These are phyloP conservation scores for Anableps anableps DNA, from an alignment of 2,797 vertebrate genomes.

Conservation along the genomic window DNA sequence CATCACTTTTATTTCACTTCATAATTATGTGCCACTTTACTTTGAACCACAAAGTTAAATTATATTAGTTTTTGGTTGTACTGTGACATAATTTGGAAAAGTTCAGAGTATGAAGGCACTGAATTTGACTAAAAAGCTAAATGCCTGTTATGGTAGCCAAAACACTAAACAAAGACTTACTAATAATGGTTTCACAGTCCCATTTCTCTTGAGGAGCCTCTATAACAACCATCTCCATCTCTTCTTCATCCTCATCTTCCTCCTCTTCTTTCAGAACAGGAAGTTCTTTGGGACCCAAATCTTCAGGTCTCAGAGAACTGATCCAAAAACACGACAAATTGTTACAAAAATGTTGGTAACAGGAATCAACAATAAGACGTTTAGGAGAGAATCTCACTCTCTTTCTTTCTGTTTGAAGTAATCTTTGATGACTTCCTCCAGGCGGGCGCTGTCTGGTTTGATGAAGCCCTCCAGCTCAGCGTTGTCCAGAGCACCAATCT, in stretches of 20 bases:
- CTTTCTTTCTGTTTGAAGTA: constrained; percentile 90
- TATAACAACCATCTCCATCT: constrained; percentile 84
- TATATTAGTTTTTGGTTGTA: neutral
- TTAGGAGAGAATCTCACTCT: constrained; percentile 79
- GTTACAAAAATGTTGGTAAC: neutral
- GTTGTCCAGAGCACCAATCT: constrained; percentile 96
- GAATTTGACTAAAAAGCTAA: neutral
- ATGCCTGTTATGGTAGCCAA: neutral
- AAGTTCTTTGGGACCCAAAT: constrained; percentile 84
- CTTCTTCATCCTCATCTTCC: constrained; percentile 81
- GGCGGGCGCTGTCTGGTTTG: constrained; percentile 83
- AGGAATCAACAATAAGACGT: neutral
- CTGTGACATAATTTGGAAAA: neutral
- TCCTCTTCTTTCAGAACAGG: constrained; percentile 80
- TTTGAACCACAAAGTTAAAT: neutral
- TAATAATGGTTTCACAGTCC: constrained; percentile 97
- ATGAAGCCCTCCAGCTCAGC: constrained; percentile 94
- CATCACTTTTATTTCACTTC: neutral
- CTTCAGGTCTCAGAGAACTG: constrained; percentile 77
- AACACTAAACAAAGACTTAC: constrained; percentile 80
- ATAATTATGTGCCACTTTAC: neutral
- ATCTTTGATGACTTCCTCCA: constrained; percentile 91
- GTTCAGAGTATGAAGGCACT: neutral
- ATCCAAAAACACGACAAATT: neutral
- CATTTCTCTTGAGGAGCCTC: constrained; percentile 88